These are phyloP conservation scores for Thumatha senex DNA, from an alignment of 2,888 invertebrate genomes.

Conservation along the genomic window DNA sequence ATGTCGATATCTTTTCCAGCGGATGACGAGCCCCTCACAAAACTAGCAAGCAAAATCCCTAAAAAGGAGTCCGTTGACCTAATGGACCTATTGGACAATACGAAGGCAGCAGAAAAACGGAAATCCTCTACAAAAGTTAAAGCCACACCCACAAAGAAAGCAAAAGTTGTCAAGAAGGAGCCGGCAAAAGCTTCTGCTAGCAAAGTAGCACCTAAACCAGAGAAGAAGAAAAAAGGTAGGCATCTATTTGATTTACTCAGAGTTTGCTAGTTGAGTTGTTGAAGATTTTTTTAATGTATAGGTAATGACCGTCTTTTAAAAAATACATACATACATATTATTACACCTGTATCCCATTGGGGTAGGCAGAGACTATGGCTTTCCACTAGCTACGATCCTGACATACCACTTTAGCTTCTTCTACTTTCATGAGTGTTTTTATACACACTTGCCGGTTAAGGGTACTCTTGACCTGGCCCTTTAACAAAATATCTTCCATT, in stretches of 20 bases:
- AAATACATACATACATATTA: no score
- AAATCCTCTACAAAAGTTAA: constrained; percentile 61
- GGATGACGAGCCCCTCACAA: constrained; percentile 71
- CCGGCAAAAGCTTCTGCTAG: constrained; percentile 53
- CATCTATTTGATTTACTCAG: constrained; percentile 21
- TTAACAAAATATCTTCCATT: no score
- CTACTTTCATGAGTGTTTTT: no score
- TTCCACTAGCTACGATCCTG: no score
- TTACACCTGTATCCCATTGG: no score
- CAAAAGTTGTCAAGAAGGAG: constrained; percentile 55
- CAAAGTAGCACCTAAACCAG: constrained; percentile 52
- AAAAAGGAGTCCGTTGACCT: constrained; percentile 68
- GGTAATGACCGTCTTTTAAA: no score
- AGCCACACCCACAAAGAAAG: constrained; percentile 54
- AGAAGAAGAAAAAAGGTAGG: constrained; percentile 80
- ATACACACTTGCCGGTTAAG: no score
- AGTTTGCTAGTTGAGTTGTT: constrained; percentile 44
- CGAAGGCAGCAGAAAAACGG: constrained; percentile 60
- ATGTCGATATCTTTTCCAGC: constrained; percentile 49
- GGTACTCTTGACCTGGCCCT: no score
- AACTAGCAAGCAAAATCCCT: constrained; percentile 65
- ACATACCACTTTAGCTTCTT: no score
- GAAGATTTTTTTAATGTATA: constrained; percentile 16
- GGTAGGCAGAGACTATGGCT: no score
- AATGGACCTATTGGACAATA: constrained; percentile 59